Evolutionary conservation across 2,888 invertebrate species (phyloP).

Genomic region (Agelastica alni): DNA sequence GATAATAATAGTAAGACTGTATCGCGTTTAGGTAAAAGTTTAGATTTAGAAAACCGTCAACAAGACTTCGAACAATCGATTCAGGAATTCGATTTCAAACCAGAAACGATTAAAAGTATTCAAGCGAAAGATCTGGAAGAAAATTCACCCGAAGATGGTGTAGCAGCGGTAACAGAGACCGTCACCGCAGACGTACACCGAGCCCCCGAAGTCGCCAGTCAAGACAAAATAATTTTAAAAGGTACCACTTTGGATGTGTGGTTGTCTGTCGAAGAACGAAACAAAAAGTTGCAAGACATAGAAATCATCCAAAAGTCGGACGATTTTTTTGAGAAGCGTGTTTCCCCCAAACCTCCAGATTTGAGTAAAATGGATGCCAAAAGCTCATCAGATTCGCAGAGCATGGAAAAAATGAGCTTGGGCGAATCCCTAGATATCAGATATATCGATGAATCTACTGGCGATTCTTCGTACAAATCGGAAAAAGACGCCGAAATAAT

Average conservation of each 20-base stretch:
- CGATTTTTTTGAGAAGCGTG: constrained; percentile 56
- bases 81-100: constrained; percentile 52
- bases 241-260: constrained; percentile 58
- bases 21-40: constrained; percentile 54
- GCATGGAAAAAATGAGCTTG: constrained; percentile 52
- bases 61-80: constrained; percentile 42
- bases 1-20: constrained; percentile 46
- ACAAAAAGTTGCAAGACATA: constrained; percentile 49
- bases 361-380: constrained; percentile 51
- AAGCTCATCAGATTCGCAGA: constrained; percentile 55
- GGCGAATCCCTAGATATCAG: constrained; percentile 56
- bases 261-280: constrained; percentile 55
- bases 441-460: constrained; percentile 56
- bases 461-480: constrained; percentile 54
- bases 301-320: constrained; percentile 51
- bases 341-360: constrained; percentile 53
- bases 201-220: constrained; percentile 39
- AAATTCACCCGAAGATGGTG: constrained; percentile 48
- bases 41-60: constrained; percentile 53
- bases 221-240: constrained; percentile 52
- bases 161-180: constrained; percentile 41
- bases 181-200: constrained; percentile 43
- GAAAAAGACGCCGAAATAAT: constrained; percentile 53
- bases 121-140: constrained; percentile 43
- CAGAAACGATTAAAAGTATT: constrained; percentile 43